Evolutionary conservation across 2,888 invertebrate species (phyloP).

Genomic region (Agonopterix heracliana): DNA sequence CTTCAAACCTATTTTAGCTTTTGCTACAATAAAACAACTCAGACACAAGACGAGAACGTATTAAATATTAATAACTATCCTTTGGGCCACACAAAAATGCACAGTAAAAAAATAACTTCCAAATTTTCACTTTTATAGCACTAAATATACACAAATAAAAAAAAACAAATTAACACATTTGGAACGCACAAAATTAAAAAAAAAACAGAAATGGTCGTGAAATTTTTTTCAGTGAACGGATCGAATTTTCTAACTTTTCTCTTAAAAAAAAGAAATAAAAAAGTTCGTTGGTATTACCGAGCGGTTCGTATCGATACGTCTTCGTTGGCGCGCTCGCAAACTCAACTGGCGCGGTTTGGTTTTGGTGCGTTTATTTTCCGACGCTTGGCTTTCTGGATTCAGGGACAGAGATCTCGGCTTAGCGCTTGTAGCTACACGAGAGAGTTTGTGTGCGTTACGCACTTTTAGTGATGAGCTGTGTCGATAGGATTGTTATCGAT

Average conservation of each 20-base stretch:
- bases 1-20: conserved; percentile 57
- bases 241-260: conserved; percentile 17
- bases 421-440: conserved; percentile 4
- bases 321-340: conserved; percentile 38
- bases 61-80: conserved; percentile 19
- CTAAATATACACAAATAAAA: conserved; percentile 18
- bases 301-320: conserved; percentile 37
- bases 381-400: conserved; percentile 44
- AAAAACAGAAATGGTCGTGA: too few relatives aligned
- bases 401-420: conserved; percentile 10
- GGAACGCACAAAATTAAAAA: too few relatives aligned
- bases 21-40: conserved; percentile 54
- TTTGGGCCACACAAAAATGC: conserved; percentile 33
- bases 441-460: conserved; percentile 8
- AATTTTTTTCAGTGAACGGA: conserved; percentile 16
- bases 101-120: conserved; percentile 28
- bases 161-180: not conserved
- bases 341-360: conserved; percentile 39
- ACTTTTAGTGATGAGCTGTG: conserved; percentile 4
- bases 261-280: too few relatives aligned
- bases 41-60: conserved; percentile 33
- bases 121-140: conserved; percentile 14
- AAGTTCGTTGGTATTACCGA: conserved; percentile 33
- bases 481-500: not conserved
- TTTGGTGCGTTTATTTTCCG: conserved; percentile 51